These are phyloP conservation scores for Echiichthys vipera DNA, from an alignment of 2,797 vertebrate species.

Conservation along the genomic window DNA sequence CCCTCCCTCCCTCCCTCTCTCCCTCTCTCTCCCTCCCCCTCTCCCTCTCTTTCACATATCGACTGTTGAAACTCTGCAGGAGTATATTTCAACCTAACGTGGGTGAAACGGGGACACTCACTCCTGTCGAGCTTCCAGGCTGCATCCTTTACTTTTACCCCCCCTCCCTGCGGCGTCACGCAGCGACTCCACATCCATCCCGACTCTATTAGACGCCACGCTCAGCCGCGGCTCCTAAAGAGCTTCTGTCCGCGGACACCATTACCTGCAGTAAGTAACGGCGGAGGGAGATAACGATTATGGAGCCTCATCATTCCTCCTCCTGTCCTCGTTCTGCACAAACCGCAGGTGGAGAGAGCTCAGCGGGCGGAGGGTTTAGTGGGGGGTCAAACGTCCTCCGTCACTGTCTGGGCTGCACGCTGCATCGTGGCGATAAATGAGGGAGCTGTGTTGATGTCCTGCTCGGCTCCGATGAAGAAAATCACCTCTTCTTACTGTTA, in stretches of 20 bases:
- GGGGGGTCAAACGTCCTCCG: slow-evolving; percentile 25
- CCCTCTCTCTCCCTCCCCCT: too few species aligned
- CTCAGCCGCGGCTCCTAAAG: slow-evolving; percentile 46
- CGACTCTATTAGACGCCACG: slow-evolving; percentile 46
- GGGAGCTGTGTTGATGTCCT: slow-evolving; percentile 39
- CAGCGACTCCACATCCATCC: slow-evolving; percentile 48
- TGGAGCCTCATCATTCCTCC: slow-evolving; percentile 49
- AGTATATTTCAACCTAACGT: slow-evolving; percentile 8
- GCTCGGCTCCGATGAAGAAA: slow-evolving; percentile 15
- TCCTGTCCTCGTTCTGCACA: slow-evolving; percentile 4
- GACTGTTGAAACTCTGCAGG: slow-evolving; percentile 19
- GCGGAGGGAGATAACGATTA: slow-evolving; percentile 58
- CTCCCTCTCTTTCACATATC: neutral
- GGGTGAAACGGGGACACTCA: slow-evolving; percentile 35
- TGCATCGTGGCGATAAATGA: slow-evolving; percentile 38
- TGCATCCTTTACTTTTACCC: slow-evolving; percentile 37
- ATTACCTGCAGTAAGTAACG: slow-evolving; percentile 59
- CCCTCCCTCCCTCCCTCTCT: too few species aligned
- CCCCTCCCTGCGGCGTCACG: slow-evolving; percentile 19
- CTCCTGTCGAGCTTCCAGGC: neutral
- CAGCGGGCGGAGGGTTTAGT: slow-evolving; percentile 14
- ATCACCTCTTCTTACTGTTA: slow-evolving; percentile 32
- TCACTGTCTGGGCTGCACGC: slow-evolving; percentile 27
- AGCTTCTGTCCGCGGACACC: slow-evolving; percentile 61
- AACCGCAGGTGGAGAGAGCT: slow-evolving; percentile 28